These are phyloP conservation scores for Aromia moschata DNA, from an alignment of 2,888 invertebrate genomes.

Conservation along the genomic window DNA sequence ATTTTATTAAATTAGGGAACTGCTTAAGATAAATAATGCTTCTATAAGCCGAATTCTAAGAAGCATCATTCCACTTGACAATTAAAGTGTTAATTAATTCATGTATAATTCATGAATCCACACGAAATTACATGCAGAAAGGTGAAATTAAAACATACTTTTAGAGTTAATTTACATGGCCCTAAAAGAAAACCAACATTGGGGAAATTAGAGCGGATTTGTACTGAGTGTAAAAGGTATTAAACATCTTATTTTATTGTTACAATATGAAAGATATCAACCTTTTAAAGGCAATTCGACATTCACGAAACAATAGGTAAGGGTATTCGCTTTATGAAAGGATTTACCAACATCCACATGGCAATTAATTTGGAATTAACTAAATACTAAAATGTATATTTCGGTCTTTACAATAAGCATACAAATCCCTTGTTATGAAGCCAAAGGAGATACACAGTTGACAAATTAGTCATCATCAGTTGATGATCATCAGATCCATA, in stretches of 20 bases:
- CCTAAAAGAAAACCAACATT: slow-evolving; percentile 36
- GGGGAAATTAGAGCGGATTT: slow-evolving; percentile 28
- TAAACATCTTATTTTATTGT: slow-evolving; percentile 1
- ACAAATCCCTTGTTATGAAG: too few relatives aligned
- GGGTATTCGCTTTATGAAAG: too few relatives aligned
- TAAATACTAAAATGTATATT: too few relatives aligned
- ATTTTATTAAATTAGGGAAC: slow-evolving; percentile 14
- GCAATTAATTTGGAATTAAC: too few relatives aligned
- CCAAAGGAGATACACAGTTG: too few relatives aligned
- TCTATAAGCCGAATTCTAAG: slow-evolving; percentile 14
- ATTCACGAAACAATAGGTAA: too few relatives aligned
- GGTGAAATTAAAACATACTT: slow-evolving; percentile 44
- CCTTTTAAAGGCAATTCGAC: too few relatives aligned
- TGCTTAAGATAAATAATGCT: slow-evolving; percentile 15
- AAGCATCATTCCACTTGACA: slow-evolving; percentile 15
- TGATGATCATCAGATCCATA: too few relatives aligned
- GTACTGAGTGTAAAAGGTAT: neutral
- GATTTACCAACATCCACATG: too few relatives aligned
- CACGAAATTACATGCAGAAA: slow-evolving; percentile 42
- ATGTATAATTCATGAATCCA: slow-evolving; percentile 44
- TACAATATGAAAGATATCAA: neutral
- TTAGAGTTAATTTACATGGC: slow-evolving; percentile 38
- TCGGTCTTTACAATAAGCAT: too few relatives aligned
- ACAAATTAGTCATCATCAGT: too few relatives aligned
- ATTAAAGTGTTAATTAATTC: slow-evolving; percentile 39